A percentile compares a stretch with the other conserved stretches of the same genome.
phyloP scores from a whole-genome alignment of 2,888 invertebrate genomes.

The Sinhomidia bicolor region DNA sequence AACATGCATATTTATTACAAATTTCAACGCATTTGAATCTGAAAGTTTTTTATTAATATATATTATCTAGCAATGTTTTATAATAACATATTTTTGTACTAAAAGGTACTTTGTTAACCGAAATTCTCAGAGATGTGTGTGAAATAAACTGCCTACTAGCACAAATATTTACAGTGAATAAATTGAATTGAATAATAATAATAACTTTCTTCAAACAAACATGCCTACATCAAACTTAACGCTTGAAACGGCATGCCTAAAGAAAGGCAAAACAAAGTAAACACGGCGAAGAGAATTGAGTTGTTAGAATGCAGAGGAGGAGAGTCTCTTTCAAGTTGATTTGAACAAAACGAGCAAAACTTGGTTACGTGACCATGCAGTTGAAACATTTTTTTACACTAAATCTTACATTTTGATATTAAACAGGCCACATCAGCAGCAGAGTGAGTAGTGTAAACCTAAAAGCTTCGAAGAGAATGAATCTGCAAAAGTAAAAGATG shows the following conservation, averaged over 20 bases:
- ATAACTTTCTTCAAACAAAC: slow-evolving; percentile 9
- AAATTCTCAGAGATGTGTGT: too few relatives aligned
- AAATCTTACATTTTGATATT: slow-evolving; percentile 14
- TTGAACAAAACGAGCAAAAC: not conserved
- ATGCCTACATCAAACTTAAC: not conserved
- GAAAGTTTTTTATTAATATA: too few relatives aligned
- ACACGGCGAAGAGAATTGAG: not conserved
- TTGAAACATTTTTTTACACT: not conserved
- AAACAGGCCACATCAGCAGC: slow-evolving; percentile 55
- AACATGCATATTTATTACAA: too few relatives aligned
- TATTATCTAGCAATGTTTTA: too few relatives aligned
- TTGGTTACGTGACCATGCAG: slow-evolving; percentile 30
- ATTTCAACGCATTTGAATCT: not conserved
- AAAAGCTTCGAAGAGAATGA: not conserved
- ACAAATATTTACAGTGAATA: too few relatives aligned
- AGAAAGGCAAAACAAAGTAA: not conserved
- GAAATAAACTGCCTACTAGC: too few relatives aligned
- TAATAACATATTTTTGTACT: too few relatives aligned
- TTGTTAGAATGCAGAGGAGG: not conserved
- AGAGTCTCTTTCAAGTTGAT: slow-evolving; percentile 29
- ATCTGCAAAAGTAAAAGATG: slow-evolving; percentile 27
- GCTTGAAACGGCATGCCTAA: not conserved
- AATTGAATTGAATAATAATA: slow-evolving; percentile 21
- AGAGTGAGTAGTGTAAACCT: too few relatives aligned
- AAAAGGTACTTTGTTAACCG: too few relatives aligned